Conservation (phyloP, 92 coral and sea anemone species). For the Phenganax subtilis region DNA sequence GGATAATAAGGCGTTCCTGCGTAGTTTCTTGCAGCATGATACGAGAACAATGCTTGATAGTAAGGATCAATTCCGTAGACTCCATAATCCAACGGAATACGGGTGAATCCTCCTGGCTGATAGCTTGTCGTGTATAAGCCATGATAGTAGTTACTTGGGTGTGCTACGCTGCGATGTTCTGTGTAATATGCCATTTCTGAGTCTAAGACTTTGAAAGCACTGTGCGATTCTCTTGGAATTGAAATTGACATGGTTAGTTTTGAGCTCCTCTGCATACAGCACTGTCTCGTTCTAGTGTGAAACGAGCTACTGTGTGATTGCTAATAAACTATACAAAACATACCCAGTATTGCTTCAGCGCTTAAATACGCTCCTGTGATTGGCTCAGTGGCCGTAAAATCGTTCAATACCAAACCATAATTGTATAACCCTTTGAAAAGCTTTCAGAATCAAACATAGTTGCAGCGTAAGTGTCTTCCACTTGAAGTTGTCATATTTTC, state of each 20-base stretch:
- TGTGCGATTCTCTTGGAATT: slow-evolving; percentile 15
- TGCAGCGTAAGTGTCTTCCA: neutral
- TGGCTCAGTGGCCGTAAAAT: slow-evolving; percentile 19
- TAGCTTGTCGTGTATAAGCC: slow-evolving; percentile 12
- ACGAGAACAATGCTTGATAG: slow-evolving; percentile 25
- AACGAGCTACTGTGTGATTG: slow-evolving; percentile 26
- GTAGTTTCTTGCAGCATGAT: slow-evolving; percentile 10
- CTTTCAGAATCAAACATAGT: slow-evolving; percentile 6
- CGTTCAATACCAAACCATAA: slow-evolving; percentile 26
- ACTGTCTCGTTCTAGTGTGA: neutral
- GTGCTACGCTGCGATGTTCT: neutral
- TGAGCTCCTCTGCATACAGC: neutral
- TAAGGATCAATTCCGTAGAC: slow-evolving; percentile 2
- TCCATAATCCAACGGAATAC: slow-evolving; percentile 21
- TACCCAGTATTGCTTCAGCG: slow-evolving; percentile 21
- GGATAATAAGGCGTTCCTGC: slow-evolving; percentile 26
- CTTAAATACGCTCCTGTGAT: slow-evolving; percentile 13
- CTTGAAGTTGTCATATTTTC: slow-evolving; percentile 32
- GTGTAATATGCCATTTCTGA: slow-evolving; percentile 12
- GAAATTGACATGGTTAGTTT: slow-evolving; percentile 5
- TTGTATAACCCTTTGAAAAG: slow-evolving; percentile 26
- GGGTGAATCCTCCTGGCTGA: slow-evolving; percentile 21
- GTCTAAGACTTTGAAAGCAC: neutral
- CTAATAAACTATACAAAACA: slow-evolving; percentile 36
- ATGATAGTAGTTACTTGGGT: slow-evolving; percentile 6